Conservation (phyloP, 2,113 vertebrate genomes). For the Procavia capensis region DNA sequence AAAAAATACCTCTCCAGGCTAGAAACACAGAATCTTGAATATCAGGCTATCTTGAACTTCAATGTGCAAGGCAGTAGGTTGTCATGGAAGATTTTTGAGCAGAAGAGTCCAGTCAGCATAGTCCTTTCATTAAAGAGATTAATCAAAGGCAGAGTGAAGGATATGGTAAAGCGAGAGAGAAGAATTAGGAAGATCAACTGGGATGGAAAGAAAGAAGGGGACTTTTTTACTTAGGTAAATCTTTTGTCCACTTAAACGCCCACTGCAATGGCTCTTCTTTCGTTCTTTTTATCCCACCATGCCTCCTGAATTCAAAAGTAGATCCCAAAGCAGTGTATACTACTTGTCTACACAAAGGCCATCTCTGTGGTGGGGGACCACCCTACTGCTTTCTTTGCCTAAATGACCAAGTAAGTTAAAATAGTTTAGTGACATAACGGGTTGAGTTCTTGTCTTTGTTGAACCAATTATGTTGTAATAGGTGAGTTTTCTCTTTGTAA, state of each 20-base stretch:
- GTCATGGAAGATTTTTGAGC: neutral
- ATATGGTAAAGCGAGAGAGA: neutral
- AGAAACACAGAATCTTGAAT: neutral
- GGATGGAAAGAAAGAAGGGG: neutral
- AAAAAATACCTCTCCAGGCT: neutral
- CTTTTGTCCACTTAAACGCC: neutral
- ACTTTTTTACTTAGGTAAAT: neutral
- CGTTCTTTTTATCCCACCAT: neutral
- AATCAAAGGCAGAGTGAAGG: neutral
- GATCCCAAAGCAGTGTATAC: neutral
- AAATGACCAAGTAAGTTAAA: neutral
- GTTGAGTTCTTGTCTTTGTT: slow-evolving; percentile 9
- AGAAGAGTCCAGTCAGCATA: neutral
- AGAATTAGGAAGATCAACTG: neutral
- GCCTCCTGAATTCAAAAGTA: neutral
- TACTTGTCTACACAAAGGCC: neutral
- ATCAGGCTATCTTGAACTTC: neutral
- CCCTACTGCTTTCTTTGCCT: neutral
- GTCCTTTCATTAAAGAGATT: slow-evolving; percentile 16
- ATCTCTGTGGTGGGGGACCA: neutral
- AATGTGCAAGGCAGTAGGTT: neutral
- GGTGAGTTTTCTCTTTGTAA: neutral
- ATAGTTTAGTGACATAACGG: neutral
- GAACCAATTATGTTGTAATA: neutral
- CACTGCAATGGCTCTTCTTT: neutral